These are phyloP conservation scores for Cotesia vestalis DNA, from an alignment of 1,140 invertebrate genomes.

Conservation along the genomic window DNA sequence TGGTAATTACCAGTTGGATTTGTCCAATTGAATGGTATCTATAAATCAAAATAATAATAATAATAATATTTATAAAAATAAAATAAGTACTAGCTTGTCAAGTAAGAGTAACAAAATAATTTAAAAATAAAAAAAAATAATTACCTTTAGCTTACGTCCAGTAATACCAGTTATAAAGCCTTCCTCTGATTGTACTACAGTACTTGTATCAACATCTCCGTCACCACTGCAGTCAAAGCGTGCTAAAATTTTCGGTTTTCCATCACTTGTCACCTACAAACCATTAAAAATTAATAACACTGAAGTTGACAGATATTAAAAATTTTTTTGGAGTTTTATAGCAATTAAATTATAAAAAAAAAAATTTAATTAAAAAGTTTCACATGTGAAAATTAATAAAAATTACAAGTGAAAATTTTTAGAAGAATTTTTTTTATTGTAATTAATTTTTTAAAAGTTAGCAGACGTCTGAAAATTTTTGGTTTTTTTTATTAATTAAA, in stretches of 20 bases:
- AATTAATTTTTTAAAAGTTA: no score
- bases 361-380: no score
- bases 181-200: slow-evolving; percentile 79
- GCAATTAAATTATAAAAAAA: no score
- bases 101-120: no score
- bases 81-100: neutral
- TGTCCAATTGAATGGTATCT: slow-evolving; percentile 86
- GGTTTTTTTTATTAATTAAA: no score
- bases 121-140: neutral
- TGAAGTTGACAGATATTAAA: no score
- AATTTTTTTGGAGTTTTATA: no score
- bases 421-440: no score
- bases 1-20: slow-evolving; percentile 86
- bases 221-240: slow-evolving; percentile 94
- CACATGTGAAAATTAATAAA: no score
- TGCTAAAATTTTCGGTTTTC: slow-evolving; percentile 93
- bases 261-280: slow-evolving; percentile 82
- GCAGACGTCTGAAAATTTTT: no score
- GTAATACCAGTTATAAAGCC: slow-evolving; percentile 85
- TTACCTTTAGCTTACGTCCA: slow-evolving; percentile 87
- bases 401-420: no score
- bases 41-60: slow-evolving; percentile 36
- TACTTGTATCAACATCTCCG: slow-evolving; percentile 92
- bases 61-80: slow-evolving; percentile 8
- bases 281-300: slow-evolving; percentile 17